Conservation (phyloP, 2,797 vertebrate genomes). For the Sebastes itinus region DNA sequence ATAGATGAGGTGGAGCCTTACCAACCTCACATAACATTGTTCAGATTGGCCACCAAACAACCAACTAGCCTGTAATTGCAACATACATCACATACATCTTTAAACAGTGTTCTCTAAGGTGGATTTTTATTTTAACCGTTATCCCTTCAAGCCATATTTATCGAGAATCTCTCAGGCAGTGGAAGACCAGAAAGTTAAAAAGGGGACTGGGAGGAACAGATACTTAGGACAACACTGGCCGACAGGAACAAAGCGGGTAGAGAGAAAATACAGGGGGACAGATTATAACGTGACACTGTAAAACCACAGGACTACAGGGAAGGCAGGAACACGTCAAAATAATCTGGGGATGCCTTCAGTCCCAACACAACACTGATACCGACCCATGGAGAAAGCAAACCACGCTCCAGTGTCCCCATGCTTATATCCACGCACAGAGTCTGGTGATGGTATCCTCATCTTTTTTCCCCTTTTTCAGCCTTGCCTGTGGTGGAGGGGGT, state of each 20-base stretch:
- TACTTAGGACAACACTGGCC: slow-evolving; percentile 34
- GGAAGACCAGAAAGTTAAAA: slow-evolving; percentile 19
- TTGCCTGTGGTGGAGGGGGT: slow-evolving; percentile 84
- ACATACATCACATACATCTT: not conserved
- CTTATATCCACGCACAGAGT: slow-evolving; percentile 75
- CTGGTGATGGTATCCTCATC: slow-evolving; percentile 79
- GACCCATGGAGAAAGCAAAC: slow-evolving; percentile 73
- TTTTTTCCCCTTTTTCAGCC: slow-evolving; percentile 74
- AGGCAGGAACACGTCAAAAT: slow-evolving; percentile 53
- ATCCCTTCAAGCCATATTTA: not conserved
- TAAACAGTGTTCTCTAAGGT: not conserved
- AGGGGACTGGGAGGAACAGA: slow-evolving; percentile 19
- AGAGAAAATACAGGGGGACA: slow-evolving; percentile 59
- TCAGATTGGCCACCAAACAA: not conserved
- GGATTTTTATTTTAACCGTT: slow-evolving; percentile 39
- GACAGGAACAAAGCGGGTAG: slow-evolving; percentile 49
- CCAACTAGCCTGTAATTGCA: not conserved
- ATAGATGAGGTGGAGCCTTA: not conserved
- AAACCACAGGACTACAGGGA: slow-evolving; percentile 62
- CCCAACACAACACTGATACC: slow-evolving; percentile 69
- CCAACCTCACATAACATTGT: not conserved
- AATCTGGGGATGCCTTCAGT: slow-evolving; percentile 44
- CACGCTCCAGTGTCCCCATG: slow-evolving; percentile 73
- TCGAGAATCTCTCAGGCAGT: slow-evolving; percentile 25
- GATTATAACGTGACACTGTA: slow-evolving; percentile 66